phyloP scores from a whole-genome alignment of 2,797 vertebrate genomes.

The Champsocephalus gunnari region DNA sequence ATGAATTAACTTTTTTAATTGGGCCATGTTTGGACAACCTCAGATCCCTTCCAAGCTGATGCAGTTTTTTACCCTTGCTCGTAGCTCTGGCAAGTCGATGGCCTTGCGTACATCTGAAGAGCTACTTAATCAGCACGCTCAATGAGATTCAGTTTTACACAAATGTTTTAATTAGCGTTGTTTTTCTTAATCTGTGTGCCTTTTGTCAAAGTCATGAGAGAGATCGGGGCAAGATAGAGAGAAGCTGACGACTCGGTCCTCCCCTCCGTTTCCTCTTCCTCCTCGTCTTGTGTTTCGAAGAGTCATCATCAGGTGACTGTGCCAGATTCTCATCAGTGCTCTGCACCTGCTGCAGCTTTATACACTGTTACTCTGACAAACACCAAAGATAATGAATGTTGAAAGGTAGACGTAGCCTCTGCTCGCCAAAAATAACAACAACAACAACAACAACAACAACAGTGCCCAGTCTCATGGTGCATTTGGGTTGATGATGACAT shows the following conservation, averaged over 20 bases:
- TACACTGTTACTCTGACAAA: slow-evolving; percentile 63
- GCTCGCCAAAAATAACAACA: slow-evolving; percentile 45
- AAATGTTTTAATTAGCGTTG: slow-evolving; percentile 79
- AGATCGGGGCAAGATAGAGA: slow-evolving; percentile 60
- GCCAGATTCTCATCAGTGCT: slow-evolving; percentile 73
- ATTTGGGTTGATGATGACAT: slow-evolving; percentile 33
- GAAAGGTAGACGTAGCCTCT: slow-evolving; percentile 55
- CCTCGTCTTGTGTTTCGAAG: slow-evolving; percentile 59
- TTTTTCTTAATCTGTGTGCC: slow-evolving; percentile 69
- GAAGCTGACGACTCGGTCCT: slow-evolving; percentile 53
- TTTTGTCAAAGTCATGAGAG: slow-evolving; percentile 73
- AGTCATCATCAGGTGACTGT: slow-evolving; percentile 71
- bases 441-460: slow-evolving; percentile 15
- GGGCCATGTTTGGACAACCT: slow-evolving; percentile 71
- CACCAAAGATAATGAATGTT: slow-evolving; percentile 68
- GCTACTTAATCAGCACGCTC: slow-evolving; percentile 64
- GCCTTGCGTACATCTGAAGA: slow-evolving; percentile 61
- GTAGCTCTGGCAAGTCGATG: slow-evolving; percentile 45
- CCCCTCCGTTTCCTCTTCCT: slow-evolving; percentile 67
- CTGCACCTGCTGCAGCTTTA: slow-evolving; percentile 71
- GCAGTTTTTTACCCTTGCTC: slow-evolving; percentile 42
- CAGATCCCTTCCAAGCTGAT: slow-evolving; percentile 50
- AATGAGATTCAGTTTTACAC: slow-evolving; percentile 68
- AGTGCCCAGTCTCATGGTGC: slow-evolving; percentile 20
- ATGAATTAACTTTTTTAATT: slow-evolving; percentile 80